Base-by-base conservation (phyloP, 2,888 invertebrate genomes). In the Drosophila picticornis region DNA sequence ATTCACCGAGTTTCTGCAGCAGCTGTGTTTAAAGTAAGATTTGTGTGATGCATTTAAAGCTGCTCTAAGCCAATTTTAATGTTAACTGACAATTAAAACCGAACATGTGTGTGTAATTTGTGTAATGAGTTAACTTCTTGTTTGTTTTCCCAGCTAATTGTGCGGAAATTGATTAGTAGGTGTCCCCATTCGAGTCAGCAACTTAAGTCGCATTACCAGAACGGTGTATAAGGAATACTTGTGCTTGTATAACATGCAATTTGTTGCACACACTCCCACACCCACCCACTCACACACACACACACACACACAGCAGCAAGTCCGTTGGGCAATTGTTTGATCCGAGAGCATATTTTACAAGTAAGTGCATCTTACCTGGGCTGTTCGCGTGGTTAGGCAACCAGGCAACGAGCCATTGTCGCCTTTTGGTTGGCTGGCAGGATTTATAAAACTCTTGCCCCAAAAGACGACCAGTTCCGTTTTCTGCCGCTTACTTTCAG, bases 381-480 rank as follows among this genome's bases (percentile, higher is more conserved):
- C 50, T 80, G 83, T 13, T 19, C 22, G 16, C 40, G 29, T n/a
- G 22, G 2, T 1, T 40, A 40, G 40, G 38, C 51, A 51, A 6
- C 6, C 16, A 16, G 29, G 60, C 56, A 48, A 29, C 40, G 50
- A 46, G 76, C 27, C 40, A 38, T 48, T 46, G 66, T 64, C 48
- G 62, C 43, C 53, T 29, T 43, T 61, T 71, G 57, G 60, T 76
- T 62, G 48, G 46, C 55, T 73, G 83, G 64, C 83, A 79, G 83
- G 68, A 88, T 80, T 88, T 83, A 88, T 83, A 86, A 77, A 80
- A 70, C 46, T 50, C 58, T 64, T 32, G 50, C 25, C 50, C 61
- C 65, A 52, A 67, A 71, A 84, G 82, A 66, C 80, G 69, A 67
- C 70, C 80, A 70, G 50, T 71, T 67, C 73, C 65, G 63, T 56